These are phyloP conservation scores for Lumbricus terrestris DNA, from an alignment of 2,888 invertebrate species.

Conservation along the genomic window DNA sequence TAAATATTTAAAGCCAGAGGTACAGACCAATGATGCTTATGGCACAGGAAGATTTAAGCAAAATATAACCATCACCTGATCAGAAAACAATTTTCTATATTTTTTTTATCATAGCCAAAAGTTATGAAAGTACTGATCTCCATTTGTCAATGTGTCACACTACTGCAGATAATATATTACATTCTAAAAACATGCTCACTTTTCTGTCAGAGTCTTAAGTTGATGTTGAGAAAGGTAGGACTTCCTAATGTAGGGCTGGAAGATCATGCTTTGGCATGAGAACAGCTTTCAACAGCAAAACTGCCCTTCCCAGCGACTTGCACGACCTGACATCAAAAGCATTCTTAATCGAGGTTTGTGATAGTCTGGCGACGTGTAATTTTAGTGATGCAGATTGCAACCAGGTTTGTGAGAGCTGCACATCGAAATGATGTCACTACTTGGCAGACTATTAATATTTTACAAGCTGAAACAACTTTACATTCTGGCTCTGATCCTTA, in stretches of 20 bases:
- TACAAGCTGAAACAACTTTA: not conserved
- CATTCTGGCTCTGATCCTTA: not conserved
- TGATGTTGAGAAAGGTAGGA: not conserved
- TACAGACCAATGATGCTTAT: not conserved
- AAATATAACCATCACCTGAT: not conserved
- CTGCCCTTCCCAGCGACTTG: not conserved
- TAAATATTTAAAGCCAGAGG: not conserved
- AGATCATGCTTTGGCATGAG: not conserved
- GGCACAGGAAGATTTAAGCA: not conserved
- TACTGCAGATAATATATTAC: not conserved
- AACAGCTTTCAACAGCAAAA: not conserved
- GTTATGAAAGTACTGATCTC: not conserved
- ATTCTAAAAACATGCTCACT: not conserved
- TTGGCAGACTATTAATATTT: no score
- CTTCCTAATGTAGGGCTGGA: not conserved
- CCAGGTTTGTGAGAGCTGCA: not conserved
- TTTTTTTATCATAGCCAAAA: not conserved
- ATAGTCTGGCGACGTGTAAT: not conserved
- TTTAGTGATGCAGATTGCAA: not conserved
- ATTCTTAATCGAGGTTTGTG: not conserved
- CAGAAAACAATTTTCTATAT: not conserved
- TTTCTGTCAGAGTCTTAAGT: not conserved
- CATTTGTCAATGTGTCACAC: not conserved
- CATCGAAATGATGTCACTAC: not conserved
- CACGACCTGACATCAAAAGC: not conserved